Conservation (phyloP, 2,113 vertebrate genomes). For the Formicarius rufipectus region DNA sequence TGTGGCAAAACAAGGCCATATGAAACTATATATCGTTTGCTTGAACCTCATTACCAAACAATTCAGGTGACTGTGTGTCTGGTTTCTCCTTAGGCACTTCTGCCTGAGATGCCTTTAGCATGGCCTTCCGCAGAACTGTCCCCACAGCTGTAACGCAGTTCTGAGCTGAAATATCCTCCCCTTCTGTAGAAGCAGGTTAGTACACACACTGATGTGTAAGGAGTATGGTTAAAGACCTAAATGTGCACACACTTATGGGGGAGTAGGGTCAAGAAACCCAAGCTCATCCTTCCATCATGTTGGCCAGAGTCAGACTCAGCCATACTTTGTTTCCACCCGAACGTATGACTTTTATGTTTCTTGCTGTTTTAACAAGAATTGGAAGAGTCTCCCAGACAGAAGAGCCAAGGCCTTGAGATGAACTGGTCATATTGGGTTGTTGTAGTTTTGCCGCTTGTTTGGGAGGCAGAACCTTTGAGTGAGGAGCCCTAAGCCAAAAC, state of each 20-base stretch:
- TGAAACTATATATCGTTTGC: background rate
- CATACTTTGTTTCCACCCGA: background rate
- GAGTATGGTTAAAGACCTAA: background rate
- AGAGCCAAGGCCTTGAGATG: background rate
- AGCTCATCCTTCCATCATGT: background rate
- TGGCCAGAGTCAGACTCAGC: background rate
- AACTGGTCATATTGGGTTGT: background rate
- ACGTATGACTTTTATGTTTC: background rate
- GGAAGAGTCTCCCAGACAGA: background rate
- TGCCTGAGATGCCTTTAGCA: background rate
- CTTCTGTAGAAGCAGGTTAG: background rate
- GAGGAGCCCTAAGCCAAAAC: background rate
- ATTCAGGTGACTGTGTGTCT: background rate
- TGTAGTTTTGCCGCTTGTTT: background rate
- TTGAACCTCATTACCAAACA: background rate
- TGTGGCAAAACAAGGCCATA: background rate
- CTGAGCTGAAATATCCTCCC: background rate
- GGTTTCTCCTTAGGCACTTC: background rate
- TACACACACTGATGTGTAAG: background rate
- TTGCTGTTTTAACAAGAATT: background rate
- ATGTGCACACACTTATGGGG: fast-evolving
- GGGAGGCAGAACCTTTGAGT: background rate
- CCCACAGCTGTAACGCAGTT: background rate
- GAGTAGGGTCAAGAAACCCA: background rate
- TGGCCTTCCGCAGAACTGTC: background rate